phyloP scores from a whole-genome alignment of 2,888 invertebrate genomes.

The Drosophila flavopinicola region DNA sequence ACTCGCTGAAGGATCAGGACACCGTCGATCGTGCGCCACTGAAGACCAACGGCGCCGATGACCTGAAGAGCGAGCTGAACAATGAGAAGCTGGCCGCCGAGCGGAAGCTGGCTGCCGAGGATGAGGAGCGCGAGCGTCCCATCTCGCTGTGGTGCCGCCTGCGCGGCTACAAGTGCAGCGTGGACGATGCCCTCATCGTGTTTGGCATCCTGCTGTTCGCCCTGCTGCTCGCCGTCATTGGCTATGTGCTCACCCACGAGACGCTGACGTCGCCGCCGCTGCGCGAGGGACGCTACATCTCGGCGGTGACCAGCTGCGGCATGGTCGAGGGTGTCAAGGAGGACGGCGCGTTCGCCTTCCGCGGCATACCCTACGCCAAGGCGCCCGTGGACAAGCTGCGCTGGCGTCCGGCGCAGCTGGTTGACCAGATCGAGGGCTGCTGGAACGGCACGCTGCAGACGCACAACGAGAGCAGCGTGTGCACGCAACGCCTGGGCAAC shows the following conservation, averaged over 20 bases:
- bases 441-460: conserved; percentile 91
- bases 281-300: conserved; percentile 89
- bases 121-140: conserved; percentile 64
- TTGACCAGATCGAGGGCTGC: conserved; percentile 89
- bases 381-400: conserved; percentile 89
- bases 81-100: conserved; percentile 82
- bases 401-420: conserved; percentile 89
- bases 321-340: conserved; percentile 91
- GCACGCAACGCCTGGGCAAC: conserved; percentile 89
- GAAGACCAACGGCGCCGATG: conserved; percentile 86
- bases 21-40: conserved; percentile 85
- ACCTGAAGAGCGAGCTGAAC: conserved; percentile 89
- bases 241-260: conserved; percentile 87
- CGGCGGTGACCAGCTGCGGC: conserved; percentile 91
- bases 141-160: conserved; percentile 86
- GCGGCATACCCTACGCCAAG: conserved; percentile 92
- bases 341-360: conserved; percentile 91
- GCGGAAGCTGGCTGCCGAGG: conserved; percentile 81
- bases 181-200: conserved; percentile 86
- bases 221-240: conserved; percentile 87
- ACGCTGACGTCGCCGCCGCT: conserved; percentile 87
- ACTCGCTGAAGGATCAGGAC: conserved; percentile 88
- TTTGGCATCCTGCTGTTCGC: conserved; percentile 87
- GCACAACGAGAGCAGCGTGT: conserved; percentile 88
- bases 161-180: conserved; percentile 88